A percentile compares a stretch with the other conserved stretches of the same genome.
Conservation (phyloP, 2,888 invertebrate genomes). For the Saturnia pavonia region DNA sequence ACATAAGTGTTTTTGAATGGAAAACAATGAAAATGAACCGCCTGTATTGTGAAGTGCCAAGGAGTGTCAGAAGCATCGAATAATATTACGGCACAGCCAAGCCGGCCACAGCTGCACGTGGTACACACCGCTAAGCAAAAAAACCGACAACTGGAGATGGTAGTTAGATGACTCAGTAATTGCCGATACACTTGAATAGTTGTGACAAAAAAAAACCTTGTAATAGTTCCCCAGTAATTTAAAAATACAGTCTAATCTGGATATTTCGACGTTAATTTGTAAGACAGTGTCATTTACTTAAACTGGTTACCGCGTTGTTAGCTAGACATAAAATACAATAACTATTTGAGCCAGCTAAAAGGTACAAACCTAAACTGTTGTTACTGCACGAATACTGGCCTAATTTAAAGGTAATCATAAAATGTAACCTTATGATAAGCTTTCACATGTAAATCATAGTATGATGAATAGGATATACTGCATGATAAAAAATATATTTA, state of each 20-base stretch:
- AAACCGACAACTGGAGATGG: too few relatives aligned
- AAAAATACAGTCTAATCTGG: neutral
- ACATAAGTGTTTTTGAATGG: neutral
- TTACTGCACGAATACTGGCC: too few relatives aligned
- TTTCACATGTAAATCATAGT: neutral
- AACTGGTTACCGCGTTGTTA: too few relatives aligned
- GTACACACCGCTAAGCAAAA: too few relatives aligned
- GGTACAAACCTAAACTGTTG: neutral
- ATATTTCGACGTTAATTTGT: neutral
- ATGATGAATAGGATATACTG: neutral
- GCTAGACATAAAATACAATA: too few relatives aligned
- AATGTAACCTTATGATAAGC: neutral
- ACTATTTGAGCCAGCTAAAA: neutral
- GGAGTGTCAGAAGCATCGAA: neutral
- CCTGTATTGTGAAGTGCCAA: neutral
- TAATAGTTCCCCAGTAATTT: neutral
- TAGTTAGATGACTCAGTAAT: too few relatives aligned
- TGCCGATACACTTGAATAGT: neutral
- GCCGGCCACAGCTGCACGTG: too few relatives aligned
- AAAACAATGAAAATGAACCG: neutral
- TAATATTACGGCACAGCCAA: too few relatives aligned
- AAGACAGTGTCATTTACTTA: neutral
- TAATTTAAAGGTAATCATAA: neutral
- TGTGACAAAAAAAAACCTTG: neutral
- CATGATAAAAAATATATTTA: slow-evolving; percentile 6